Base-by-base conservation (phyloP, 2,797 vertebrate species). In the Pterois miles region DNA sequence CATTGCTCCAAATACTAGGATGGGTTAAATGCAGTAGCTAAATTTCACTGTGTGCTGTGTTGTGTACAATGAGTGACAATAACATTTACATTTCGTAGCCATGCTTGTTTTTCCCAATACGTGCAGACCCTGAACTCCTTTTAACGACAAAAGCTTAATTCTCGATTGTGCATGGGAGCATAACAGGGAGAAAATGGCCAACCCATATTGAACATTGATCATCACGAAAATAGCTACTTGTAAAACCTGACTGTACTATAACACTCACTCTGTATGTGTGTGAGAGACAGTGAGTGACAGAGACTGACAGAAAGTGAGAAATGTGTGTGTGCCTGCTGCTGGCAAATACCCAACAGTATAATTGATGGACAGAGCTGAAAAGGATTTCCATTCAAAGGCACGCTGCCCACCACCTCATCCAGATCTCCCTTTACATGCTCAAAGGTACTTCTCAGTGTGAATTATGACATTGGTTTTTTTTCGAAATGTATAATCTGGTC, bases 191-290 rank as follows among this genome's bases (percentile, higher is more conserved):
- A 67, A 71, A 73, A 71, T 23, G 43, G 12, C 20, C 29, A 29
- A 8, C 5, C 31, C n/a, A 56, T 38, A 14, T 58, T 67, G 53
- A 57, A 52, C 53, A 78, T 14, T 52, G 53, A 71, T 64, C 25
- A 68, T 76, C 9, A 62, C 76, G 16, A 66, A 72, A 52, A 71
- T 66, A 62, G 48, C 74, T 76, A 48, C 34, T 64, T 72, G 65
- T 75, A 40, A 68, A 33, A 71, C 1, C 43, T 62, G 71, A 53
- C 23, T 48, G 60, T 11, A 16, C 46, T 29, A 22, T 16, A 54
- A 29, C 40, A 56, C 23, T 20, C 7, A 18, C 7, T 70, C 5
- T 13, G n/a, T 36, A 10, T 54, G 14, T 46, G 56, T 46, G 34
- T 10, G n/a, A 12, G 52, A 66, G 36, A 22, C n/a, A 23, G 23